A percentile compares a stretch with the other conserved stretches of the same genome.
Evolutionary conservation across 1,140 invertebrate genomes (phyloP).

Genomic region (Calephelis nemesis): DNA sequence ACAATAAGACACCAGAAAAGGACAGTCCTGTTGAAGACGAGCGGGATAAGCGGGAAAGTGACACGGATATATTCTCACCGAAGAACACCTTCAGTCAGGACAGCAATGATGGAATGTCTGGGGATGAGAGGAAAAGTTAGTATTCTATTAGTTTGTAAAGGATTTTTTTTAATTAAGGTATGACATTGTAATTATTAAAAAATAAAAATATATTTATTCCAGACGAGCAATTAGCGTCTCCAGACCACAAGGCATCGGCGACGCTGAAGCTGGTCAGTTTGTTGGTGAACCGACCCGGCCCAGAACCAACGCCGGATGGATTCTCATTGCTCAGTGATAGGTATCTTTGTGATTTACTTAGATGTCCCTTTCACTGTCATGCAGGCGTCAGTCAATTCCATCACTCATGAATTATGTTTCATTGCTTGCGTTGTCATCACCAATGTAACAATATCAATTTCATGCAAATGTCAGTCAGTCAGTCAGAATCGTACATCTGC

Average conservation of each 20-base stretch:
- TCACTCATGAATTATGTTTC: no score
- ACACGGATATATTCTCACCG: constrained; percentile 67
- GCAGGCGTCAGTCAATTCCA: no score
- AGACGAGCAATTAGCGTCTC: constrained; percentile 60
- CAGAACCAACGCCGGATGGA: constrained; percentile 26
- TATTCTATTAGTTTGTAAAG: background rate
- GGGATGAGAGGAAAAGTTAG: constrained; percentile 67
- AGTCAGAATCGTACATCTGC: no score
- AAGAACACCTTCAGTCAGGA: constrained; percentile 65
- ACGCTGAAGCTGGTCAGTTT: constrained; percentile 56
- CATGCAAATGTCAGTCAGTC: no score
- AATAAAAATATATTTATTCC: background rate
- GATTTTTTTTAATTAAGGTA: background rate
- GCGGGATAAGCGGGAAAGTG: constrained; percentile 56
- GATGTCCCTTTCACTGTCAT: no score
- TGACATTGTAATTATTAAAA: no score
- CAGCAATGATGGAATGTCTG: constrained; percentile 68
- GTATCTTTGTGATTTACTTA: constrained; percentile 26
- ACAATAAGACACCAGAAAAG: constrained; percentile 51
- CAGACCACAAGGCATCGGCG: constrained; percentile 55
- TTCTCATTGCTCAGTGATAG: constrained; percentile 50
- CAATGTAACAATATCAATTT: no score
- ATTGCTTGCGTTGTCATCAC: no score
- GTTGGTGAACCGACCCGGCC: constrained; percentile 54
- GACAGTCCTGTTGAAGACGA: constrained; percentile 58